Conservation (phyloP, 2,888 invertebrate species). For the Drosophila sordidula region DNA sequence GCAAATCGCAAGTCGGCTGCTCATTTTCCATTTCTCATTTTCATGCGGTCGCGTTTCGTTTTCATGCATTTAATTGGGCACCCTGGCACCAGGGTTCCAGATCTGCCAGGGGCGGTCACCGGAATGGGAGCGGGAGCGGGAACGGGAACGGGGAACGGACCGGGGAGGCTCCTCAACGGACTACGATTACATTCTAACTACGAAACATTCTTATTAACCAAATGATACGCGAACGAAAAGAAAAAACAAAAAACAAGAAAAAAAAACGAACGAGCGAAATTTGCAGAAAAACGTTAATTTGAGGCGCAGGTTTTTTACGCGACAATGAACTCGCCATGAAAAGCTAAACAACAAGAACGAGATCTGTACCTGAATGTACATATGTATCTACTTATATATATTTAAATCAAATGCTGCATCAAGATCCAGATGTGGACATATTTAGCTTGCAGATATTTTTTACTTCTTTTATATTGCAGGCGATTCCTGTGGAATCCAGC, state of each 20-base stretch:
- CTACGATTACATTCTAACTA: slow-evolving; percentile 72
- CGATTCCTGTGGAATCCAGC: not conserved
- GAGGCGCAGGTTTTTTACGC: slow-evolving; percentile 11
- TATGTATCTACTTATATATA: not conserved
- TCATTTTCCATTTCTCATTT: slow-evolving; percentile 38
- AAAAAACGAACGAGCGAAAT: not conserved
- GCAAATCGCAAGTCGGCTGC: slow-evolving; percentile 64
- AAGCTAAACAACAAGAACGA: not conserved
- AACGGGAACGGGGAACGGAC: not conserved
- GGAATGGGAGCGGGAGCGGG: not conserved
- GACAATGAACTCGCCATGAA: slow-evolving; percentile 23
- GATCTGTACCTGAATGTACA: not conserved
- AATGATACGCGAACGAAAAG: slow-evolving; percentile 50
- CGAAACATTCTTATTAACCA: slow-evolving; percentile 58
- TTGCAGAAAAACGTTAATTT: slow-evolving; percentile 17
- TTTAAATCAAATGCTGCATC: not conserved
- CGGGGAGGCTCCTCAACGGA: slow-evolving; percentile 16
- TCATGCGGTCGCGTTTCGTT: slow-evolving; percentile 49
- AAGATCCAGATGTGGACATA: not conserved
- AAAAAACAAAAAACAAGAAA: too few relatives aligned
- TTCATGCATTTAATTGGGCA: slow-evolving; percentile 71
- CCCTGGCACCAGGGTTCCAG: not conserved
- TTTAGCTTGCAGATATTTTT: not conserved
- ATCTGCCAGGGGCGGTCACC: not conserved
- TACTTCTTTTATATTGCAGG: not conserved